Base-by-base conservation (phyloP, 2,888 invertebrate species). In the Sarcophaga caerulescens region DNA sequence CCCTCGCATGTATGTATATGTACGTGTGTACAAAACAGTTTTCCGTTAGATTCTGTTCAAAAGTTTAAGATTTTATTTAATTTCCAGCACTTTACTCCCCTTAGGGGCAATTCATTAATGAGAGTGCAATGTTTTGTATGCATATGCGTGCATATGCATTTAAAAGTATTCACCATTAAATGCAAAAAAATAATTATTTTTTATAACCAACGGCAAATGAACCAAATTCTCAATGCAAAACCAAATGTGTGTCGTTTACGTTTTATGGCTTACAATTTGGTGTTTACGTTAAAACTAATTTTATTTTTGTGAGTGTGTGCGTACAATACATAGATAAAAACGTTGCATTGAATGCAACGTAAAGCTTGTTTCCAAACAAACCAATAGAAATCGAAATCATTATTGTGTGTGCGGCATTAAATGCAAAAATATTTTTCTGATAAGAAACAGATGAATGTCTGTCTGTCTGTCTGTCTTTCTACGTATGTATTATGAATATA, bases 381-480 rank as follows among this genome's bases (percentile, higher is more conserved):
- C 63, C 69, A 62, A 81, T 89, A 70, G 52, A 17, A 52, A 44
- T 19, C 44, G 5, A 44, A 66, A 65, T 80, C n/a, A 66, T 80
- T 80, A 80, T 80, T 80, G 65, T 73, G 35, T 35, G 35, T 35
- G 6, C 1, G 66, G 71, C 66, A 80, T 73, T 80, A 73, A 65
- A 80, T 66, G 79, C 21, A 71, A 73, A 66, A 57, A 73, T 80
- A 57, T 78, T 66, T 52, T 17, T 52, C 52, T 23, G 57, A 80
- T 66, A 66, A 66, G 10, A 63, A 71, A 71, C 71, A 59, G 44
- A 73, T 66, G 70, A 35, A 35, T 62, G 60, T 17, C 23, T 23
- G 52, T 3, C 52, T 35, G 35, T 10, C 35, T 35, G 35, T 35
- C 35, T 2, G 35, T 35, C 10, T 69, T 4, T 45, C 47, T 45